A percentile compares a stretch with the other conserved stretches of the same genome.
phyloP scores from a whole-genome alignment of 2,113 vertebrate species.

The Etheostoma spectabile region DNA sequence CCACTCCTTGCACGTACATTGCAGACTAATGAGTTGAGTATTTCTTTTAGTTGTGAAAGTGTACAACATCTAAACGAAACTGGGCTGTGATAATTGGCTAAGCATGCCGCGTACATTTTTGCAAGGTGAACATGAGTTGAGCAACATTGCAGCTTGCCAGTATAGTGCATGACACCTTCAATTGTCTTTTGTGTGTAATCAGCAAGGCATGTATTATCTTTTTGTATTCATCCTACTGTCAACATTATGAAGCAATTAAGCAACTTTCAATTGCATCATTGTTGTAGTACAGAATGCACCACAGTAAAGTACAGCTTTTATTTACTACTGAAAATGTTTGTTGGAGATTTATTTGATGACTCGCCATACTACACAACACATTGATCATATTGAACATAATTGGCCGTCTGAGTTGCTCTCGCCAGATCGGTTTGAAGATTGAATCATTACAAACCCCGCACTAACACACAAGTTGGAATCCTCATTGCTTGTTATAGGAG shows the following conservation, averaged over 20 bases:
- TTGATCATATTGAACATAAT: neutral
- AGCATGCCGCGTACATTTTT: neutral
- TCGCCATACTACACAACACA: neutral
- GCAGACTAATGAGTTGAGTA: neutral
- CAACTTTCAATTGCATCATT: neutral
- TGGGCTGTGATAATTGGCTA: neutral
- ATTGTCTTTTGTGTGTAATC: neutral
- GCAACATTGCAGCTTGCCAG: neutral
- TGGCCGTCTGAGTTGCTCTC: neutral
- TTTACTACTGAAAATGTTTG: neutral
- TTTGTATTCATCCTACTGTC: neutral
- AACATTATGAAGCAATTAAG: neutral
- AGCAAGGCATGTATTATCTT: neutral
- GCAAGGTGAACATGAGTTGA: slow-evolving; percentile 1
- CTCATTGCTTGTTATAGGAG: neutral
- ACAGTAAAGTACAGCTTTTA: neutral
- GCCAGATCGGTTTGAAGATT: neutral
- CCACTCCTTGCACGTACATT: no score
- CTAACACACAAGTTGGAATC: neutral
- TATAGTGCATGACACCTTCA: neutral
- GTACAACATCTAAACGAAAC: neutral
- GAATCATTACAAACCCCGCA: neutral
- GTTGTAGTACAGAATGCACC: neutral
- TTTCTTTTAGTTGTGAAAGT: neutral
- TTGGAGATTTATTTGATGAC: neutral